These are phyloP conservation scores for Fundulus diaphanus DNA, from an alignment of 2,797 vertebrate species.

Conservation along the genomic window DNA sequence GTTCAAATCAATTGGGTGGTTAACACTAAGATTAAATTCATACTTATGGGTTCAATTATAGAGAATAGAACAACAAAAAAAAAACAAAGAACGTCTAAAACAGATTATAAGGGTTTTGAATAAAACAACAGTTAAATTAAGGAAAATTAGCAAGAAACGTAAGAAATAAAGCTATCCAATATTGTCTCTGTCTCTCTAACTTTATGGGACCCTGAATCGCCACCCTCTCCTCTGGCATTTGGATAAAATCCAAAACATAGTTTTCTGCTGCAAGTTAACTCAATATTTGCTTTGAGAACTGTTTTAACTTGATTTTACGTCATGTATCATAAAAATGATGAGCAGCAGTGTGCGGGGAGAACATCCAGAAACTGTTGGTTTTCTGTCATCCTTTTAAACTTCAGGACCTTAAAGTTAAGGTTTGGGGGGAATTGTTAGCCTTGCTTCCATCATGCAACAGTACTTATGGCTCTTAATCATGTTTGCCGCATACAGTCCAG, in stretches of 20 bases:
- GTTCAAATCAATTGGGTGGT: background rate
- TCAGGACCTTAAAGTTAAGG: background rate
- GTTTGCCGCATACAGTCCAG: slow-evolving; percentile 19
- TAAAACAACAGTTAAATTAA: background rate
- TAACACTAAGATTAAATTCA: background rate
- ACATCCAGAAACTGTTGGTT: slow-evolving; percentile 23
- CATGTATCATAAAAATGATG: slow-evolving; percentile 59
- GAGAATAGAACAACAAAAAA: background rate
- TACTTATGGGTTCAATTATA: background rate
- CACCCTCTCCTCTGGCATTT: slow-evolving; percentile 14
- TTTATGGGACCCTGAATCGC: background rate
- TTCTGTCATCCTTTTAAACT: slow-evolving; percentile 9
- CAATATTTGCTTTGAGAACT: slow-evolving; percentile 53
- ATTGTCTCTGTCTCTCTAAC: background rate
- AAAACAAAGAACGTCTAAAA: background rate
- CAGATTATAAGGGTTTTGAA: background rate
- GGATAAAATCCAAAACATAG: slow-evolving; percentile 30
- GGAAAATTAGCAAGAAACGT: background rate
- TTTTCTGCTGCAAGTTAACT: slow-evolving; percentile 59
- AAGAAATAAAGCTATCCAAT: too few species aligned
- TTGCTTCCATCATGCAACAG: slow-evolving; percentile 15
- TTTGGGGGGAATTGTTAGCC: slow-evolving; percentile 12
- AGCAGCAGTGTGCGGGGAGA: slow-evolving; percentile 32
- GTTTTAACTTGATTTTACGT: slow-evolving; percentile 38
- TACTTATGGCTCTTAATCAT: slow-evolving; percentile 1